Conservation (phyloP, 1,140 invertebrate species). For the Bombus affinis region DNA sequence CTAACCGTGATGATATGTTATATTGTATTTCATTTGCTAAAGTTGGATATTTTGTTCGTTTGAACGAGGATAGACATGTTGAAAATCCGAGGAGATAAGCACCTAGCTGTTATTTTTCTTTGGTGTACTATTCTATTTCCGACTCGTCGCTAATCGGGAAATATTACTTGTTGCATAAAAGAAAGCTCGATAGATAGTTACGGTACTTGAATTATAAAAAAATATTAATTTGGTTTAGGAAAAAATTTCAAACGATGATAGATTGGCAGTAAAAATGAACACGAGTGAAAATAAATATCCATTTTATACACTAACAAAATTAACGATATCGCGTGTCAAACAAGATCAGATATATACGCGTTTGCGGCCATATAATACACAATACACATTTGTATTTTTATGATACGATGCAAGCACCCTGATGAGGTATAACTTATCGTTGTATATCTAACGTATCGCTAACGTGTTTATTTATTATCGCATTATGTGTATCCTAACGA, state of each 20-base stretch:
- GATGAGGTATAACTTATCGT: not conserved
- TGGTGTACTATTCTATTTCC: not conserved
- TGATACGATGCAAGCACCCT: not conserved
- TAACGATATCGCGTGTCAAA: not conserved
- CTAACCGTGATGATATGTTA: slow-evolving; percentile 63
- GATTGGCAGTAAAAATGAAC: not conserved
- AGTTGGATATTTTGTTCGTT: not conserved
- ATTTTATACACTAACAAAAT: not conserved
- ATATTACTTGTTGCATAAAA: not conserved
- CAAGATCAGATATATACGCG: not conserved
- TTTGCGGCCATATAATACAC: not conserved
- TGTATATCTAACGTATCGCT: not conserved
- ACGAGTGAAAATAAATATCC: not conserved
- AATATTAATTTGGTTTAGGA: not conserved
- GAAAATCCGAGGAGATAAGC: too few species aligned
- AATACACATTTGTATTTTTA: not conserved
- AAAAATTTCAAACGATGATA: not conserved
- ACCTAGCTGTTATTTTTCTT: too few species aligned
- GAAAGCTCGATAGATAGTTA: too few species aligned
- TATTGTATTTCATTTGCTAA: slow-evolving; percentile 42
- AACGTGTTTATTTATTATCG: too few species aligned
- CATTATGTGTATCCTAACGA: too few species aligned
- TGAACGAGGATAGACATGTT: not conserved
- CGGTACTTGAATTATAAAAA: not conserved
- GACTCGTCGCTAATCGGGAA: not conserved